Conservation (phyloP, 2,797 vertebrate species). For the Spatula versicolor region DNA sequence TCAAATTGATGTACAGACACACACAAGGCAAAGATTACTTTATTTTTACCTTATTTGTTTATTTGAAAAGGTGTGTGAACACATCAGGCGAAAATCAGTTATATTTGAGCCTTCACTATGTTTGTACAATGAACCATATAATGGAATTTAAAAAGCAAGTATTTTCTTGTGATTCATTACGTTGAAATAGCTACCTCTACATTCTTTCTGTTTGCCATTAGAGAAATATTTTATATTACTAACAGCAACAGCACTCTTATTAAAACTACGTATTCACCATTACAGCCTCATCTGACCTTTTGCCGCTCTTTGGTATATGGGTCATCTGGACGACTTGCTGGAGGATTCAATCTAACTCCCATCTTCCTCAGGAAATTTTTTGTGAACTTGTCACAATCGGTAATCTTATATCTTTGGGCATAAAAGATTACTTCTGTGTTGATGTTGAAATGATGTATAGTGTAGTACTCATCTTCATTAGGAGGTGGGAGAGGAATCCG, state of each 20-base stretch:
- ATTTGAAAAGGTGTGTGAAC: neutral
- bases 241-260: neutral
- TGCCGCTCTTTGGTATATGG: constrained; percentile 81
- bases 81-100: constrained; percentile 14
- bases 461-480: constrained; percentile 87
- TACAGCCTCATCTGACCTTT: constrained; percentile 77
- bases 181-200: neutral
- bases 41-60: neutral
- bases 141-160: neutral
- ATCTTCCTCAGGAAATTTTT: constrained; percentile 86
- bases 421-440: constrained; percentile 85
- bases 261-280: neutral
- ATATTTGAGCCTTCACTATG: neutral
- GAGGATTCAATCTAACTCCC: constrained; percentile 82
- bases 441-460: constrained; percentile 88
- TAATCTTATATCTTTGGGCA: constrained; percentile 84
- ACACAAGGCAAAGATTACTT: neutral
- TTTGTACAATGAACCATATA: neutral
- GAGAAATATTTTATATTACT: neutral
- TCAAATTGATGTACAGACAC: neutral
- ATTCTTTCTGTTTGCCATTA: neutral
- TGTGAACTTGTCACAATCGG: constrained; percentile 89
- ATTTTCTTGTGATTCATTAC: neutral
- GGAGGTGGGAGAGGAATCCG: constrained; percentile 88
- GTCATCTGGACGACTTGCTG: constrained; percentile 80